Evolutionary conservation across 53 echinoderm and acorn worm genomes (phyloP).

Genomic region (Holothuria scabra): DNA sequence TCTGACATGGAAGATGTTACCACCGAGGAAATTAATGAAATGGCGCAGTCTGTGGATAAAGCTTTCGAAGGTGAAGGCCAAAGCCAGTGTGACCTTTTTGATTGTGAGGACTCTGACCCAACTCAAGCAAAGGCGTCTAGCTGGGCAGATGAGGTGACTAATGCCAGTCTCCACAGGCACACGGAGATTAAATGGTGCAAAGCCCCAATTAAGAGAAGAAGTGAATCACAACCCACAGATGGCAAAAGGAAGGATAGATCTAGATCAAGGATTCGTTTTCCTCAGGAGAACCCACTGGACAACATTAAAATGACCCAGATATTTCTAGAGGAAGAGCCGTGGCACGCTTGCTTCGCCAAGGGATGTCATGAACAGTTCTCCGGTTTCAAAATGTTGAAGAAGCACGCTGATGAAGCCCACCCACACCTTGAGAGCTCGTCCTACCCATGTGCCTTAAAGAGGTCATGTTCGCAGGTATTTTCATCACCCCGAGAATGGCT

Average conservation of each 20-base stretch:
- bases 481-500: slow-evolving; percentile 34
- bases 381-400: background rate
- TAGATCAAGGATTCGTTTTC: background rate
- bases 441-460: slow-evolving; percentile 20
- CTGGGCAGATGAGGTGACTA: background rate
- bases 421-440: background rate
- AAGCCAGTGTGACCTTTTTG: no score
- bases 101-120: no score
- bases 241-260: background rate
- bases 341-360: slow-evolving; percentile 7
- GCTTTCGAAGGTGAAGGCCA: no score
- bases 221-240: background rate
- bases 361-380: background rate
- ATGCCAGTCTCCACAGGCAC: background rate
- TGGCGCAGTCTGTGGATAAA: no score
- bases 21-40: no score
- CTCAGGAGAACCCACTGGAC: background rate
- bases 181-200: background rate
- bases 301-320: background rate
- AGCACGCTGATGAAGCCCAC: slow-evolving; percentile 1
- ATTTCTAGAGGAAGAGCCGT: background rate
- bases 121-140: background rate
- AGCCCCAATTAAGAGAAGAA: background rate
- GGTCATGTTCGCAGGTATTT: background rate
- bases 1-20: no score